Conservation (phyloP, 2,797 vertebrate species). For the Gymnoscopelus braueri region DNA sequence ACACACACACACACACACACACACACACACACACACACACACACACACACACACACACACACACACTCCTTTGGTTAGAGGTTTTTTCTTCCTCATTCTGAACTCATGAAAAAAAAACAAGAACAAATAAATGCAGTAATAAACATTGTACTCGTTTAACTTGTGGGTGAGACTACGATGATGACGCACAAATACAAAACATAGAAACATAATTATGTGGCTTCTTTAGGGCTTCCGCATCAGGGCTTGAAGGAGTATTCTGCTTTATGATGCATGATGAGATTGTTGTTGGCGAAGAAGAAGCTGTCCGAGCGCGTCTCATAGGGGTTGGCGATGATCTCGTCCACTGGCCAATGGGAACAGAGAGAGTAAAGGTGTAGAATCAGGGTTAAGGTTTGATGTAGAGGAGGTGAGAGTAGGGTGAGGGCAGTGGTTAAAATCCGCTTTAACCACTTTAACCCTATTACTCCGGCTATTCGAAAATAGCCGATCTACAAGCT, state of each 20-base stretch:
- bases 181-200: too few species aligned
- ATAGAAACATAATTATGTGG: too few species aligned
- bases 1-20: slow-evolving; percentile 2
- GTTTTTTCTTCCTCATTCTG: too few species aligned
- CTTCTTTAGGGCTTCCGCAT: slow-evolving; percentile 11
- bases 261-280: slow-evolving; percentile 94
- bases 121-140: too few species aligned
- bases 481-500: too few species aligned
- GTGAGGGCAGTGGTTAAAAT: background rate
- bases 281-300: slow-evolving; percentile 93
- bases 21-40: slow-evolving; percentile 7
- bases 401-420: background rate
- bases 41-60: slow-evolving; percentile 2
- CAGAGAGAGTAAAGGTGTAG: background rate
- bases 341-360: slow-evolving; percentile 75
- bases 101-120: too few species aligned
- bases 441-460: too few species aligned
- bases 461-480: too few species aligned
- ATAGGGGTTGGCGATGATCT: slow-evolving; percentile 90
- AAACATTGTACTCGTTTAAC: too few species aligned
- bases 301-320: slow-evolving; percentile 94
- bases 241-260: slow-evolving; percentile 86
- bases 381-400: too few species aligned
- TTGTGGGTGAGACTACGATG: too few species aligned
- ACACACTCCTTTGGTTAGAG: too few species aligned